Evolutionary conservation across 2,113 vertebrate genomes (phyloP), one percentile per base, ranked within the genome.

Genomic region (Rattus rattus): DNA sequence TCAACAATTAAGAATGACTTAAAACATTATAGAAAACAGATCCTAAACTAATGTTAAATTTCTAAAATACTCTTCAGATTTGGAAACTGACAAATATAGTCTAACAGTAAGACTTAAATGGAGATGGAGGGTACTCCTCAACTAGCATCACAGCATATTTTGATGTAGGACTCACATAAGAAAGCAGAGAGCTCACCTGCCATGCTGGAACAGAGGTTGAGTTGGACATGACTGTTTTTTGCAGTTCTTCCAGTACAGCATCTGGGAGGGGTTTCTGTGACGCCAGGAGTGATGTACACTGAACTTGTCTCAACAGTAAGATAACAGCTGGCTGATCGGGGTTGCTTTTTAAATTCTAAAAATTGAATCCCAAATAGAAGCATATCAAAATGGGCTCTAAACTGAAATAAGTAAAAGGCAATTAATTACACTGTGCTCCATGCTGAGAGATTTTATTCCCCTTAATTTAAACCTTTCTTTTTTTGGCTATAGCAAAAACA

Each of bases 251-350:
- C 85, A 99, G 97, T 13, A 99, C 97, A 0, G 97, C 88, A 30
- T 99, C 98, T 85, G 99, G 98, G 93, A 99, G 99, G 59, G 98
- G 95, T 95, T 98, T 98, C 28, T 94, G 98, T 63, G 98, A 98
- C 89, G 98, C 94, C 59, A 99, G 96, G 83, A 99, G 99, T 88
- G 98, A 98, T 97, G 99, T 99, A 97, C 99, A 99, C 90, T 99
- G 99, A 96, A 99, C 98, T 99, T 99, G 99, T 87, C 99, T 99
- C 95, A 99, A 97, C 67, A 99, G 98, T 94, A 99, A 96, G 95
- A 99, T 98, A 79, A 99, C 97, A 81, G 97, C 97, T 28, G 99
- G 99, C 84, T 99, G 99, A 13, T 99, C 99, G 63, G 99, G 99
- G 49, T 98, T 98, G 89, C 96, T 98, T 92, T 98, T 99, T 96